These are phyloP conservation scores for Allacma fusca DNA, from an alignment of 2,888 invertebrate species.

Conservation along the genomic window DNA sequence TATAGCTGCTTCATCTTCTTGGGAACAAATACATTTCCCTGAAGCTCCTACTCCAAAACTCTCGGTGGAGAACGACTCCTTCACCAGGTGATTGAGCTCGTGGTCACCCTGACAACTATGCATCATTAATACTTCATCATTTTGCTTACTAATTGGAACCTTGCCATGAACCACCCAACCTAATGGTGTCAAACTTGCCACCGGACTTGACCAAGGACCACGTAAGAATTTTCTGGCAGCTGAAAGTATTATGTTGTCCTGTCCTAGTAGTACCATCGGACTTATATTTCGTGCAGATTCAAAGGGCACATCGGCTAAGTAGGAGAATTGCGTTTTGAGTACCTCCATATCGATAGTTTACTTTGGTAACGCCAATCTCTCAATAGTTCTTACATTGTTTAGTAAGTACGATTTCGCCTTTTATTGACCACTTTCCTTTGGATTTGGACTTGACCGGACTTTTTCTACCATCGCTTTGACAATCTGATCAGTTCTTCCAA, in stretches of 20 bases:
- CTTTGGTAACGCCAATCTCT: constrained; percentile 27
- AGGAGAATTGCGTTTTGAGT: not conserved
- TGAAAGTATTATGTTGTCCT: not conserved
- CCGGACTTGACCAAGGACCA: constrained; percentile 12
- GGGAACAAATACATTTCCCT: not conserved
- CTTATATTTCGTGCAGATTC: not conserved
- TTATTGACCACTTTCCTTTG: not conserved
- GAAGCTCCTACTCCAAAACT: constrained; percentile 5
- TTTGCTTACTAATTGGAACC: not conserved
- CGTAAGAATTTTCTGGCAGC: not conserved
- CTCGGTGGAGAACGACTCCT: constrained; percentile 17
- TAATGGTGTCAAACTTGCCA: not conserved
- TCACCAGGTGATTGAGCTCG: not conserved
- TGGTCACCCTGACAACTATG: not conserved
- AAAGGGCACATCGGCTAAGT: not conserved
- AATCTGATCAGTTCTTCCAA: constrained; percentile 46
- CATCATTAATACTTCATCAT: not conserved
- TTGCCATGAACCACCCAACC: constrained; percentile 9
- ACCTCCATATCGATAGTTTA: not conserved
- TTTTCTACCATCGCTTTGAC: constrained; percentile 38
- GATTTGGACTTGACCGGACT: constrained; percentile 22
- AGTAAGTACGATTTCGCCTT: constrained; percentile 2
- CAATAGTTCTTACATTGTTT: constrained; percentile 27
- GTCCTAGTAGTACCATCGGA: too few relatives aligned
- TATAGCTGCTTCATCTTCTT: not conserved